Evolutionary conservation across 1,140 invertebrate genomes (phyloP), one percentile per base, ranked within the genome.

Genomic region (Drosophila gunungcola): DNA sequence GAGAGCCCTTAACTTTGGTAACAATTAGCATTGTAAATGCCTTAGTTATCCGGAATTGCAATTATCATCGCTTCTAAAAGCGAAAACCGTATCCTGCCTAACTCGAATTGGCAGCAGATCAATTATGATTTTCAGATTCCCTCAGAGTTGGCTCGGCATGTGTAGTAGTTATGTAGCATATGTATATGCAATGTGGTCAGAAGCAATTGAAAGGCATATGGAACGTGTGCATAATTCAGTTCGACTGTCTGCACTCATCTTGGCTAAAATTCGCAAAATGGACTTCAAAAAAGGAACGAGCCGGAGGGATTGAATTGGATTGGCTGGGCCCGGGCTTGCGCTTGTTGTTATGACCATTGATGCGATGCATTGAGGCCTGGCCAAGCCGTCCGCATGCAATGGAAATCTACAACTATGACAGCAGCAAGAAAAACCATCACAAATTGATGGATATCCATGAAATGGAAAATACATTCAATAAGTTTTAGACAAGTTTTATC

Each of bases 401-500:
- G 32, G 5, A 49, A 10, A 36, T 45, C 54, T 52, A 60, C 58
- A 73, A 61, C 53, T 69, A 27, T 13, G 41, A 38, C 16, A 32
- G 27, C 58, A 34, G 42, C 11, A 12, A 13, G 16, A 73, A 48
- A 38, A 53, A 49, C 39, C 57, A 70, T 56, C 54, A 29, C 32
- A 82, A 73, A 79, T 76, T 76, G 72, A 73, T 80, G 65, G 70
- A 82, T 75, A 77, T 63, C 41, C 13, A 58, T 78, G 63, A 83
- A 88, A 73, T 75, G 83, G 73, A 82, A 76, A 78, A 60, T 69
- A 69, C 79, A 81, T 60, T 81, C 74, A 81, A 85, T 57, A 60
- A 77, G 39, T 77, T 77, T 64, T 69, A 41, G 79, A 82, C 79
- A 82, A 74, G 73, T 78, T 82, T 82, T 82, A 54, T 78, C 79